Conservation (phyloP, 2,113 vertebrate species). For the Leiothrix lutea region DNA sequence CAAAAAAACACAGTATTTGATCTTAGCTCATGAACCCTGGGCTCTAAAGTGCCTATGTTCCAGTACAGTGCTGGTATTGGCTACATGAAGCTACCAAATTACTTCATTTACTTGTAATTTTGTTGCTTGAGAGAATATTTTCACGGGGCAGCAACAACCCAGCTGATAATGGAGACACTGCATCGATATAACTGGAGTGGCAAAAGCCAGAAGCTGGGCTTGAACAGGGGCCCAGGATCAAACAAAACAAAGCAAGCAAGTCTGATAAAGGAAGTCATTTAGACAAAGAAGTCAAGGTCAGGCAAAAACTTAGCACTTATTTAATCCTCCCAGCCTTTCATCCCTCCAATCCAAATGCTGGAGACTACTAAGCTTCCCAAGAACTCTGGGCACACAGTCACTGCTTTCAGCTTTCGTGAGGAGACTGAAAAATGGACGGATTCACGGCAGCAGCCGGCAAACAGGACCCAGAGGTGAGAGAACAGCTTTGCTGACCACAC, state of each 20-base stretch:
- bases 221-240: neutral
- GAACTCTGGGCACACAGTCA: neutral
- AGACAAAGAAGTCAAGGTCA: neutral
- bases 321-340: neutral
- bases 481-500: neutral
- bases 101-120: neutral
- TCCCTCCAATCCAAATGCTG: neutral
- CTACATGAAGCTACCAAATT: neutral
- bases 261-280: neutral
- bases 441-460: accelerated
- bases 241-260: neutral
- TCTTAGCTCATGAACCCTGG: neutral
- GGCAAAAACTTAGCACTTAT: neutral
- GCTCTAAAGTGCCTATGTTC: neutral
- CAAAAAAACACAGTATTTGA: neutral
- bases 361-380: neutral
- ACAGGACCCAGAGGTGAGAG: neutral
- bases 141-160: neutral
- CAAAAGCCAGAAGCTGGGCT: neutral
- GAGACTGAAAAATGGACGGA: neutral
- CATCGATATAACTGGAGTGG: accelerated
- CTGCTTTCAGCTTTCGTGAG: neutral
- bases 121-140: neutral
- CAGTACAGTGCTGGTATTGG: neutral
- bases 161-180: neutral